Evolutionary conservation across 2,113 vertebrate genomes (phyloP).

Genomic region (Danionella cerebrum): DNA sequence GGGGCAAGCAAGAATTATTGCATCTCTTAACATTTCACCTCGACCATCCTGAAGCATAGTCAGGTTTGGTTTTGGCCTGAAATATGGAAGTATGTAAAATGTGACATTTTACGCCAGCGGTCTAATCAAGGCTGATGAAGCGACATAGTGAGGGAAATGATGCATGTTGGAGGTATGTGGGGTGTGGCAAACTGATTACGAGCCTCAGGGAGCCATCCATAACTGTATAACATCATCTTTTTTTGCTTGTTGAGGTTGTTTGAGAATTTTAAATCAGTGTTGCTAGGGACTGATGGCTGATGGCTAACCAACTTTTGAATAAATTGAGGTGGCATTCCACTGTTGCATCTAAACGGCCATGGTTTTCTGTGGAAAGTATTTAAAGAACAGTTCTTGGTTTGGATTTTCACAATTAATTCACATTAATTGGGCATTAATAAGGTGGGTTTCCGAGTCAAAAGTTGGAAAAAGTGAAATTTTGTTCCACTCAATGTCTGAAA

Average conservation of each 20-base stretch:
- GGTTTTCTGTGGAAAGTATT: constrained; percentile 58
- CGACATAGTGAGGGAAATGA: constrained; percentile 43
- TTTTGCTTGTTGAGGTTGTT: neutral
- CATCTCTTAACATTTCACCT: constrained; percentile 53
- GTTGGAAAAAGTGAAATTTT: too few species aligned
- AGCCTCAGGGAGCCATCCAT: constrained; percentile 22
- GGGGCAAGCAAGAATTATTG: constrained; percentile 27
- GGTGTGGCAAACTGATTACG: constrained; percentile 29
- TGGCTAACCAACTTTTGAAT: neutral
- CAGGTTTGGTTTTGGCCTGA: constrained; percentile 45
- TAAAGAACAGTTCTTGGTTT: constrained; percentile 58
- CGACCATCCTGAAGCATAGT: constrained; percentile 27
- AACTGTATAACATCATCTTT: constrained; percentile 3
- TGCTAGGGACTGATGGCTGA: constrained; percentile 14
- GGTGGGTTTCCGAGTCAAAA: constrained; percentile 38
- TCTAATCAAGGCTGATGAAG: constrained; percentile 60
- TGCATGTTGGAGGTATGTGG: neutral
- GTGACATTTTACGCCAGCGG: constrained; percentile 64
- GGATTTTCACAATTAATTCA: constrained; percentile 43
- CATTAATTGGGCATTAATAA: constrained; percentile 56
- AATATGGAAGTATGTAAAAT: constrained; percentile 67
- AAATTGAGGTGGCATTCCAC: constrained; percentile 42
- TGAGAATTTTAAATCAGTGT: neutral
- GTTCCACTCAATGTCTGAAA: too few species aligned
- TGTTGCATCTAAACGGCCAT: constrained; percentile 42